Percentiles rank a stretch among this genome's conserved stretches.
Evolutionary conservation across 2,113 vertebrate species (phyloP).

Genomic region (Anoura caudifer): DNA sequence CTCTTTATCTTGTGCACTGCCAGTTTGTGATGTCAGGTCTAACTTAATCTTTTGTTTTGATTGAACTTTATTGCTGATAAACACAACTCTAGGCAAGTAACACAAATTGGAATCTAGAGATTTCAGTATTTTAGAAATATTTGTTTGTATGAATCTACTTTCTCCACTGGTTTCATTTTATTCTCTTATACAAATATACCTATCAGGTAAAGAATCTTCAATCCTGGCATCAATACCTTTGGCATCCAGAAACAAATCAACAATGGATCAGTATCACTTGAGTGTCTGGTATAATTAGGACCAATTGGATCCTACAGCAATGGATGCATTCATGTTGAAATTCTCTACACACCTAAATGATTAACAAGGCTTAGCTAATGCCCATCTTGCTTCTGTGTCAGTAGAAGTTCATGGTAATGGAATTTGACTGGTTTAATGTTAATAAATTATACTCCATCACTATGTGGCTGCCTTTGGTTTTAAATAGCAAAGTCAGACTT

Average conservation of each 20-base stretch:
- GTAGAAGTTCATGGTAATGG: constrained; percentile 41
- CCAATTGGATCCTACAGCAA: not conserved
- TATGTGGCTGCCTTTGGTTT: constrained; percentile 42
- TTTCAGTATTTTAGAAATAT: constrained; percentile 27
- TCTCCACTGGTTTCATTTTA: constrained; percentile 32
- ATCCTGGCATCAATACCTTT: not conserved
- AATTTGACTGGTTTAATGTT: constrained; percentile 44
- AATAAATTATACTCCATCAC: constrained; percentile 14
- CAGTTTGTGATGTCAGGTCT: not conserved
- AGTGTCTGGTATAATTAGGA: constrained; percentile 27
- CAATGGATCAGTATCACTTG: not conserved
- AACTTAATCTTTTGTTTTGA: constrained; percentile 25
- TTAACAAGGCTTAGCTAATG: constrained; percentile 44
- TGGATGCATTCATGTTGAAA: constrained; percentile 1
- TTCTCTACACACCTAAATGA: not conserved
- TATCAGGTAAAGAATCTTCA: constrained; percentile 2
- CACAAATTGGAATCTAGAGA: not conserved
- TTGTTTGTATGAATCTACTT: not conserved
- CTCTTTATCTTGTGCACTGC: not conserved
- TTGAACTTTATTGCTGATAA: not conserved
- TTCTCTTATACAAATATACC: not conserved
- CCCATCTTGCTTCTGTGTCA: not conserved
- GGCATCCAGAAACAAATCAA: constrained; percentile 38
- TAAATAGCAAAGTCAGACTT: constrained; percentile 23
- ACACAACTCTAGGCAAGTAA: not conserved